Evolutionary conservation across 2,888 invertebrate species (phyloP).

Genomic region (Cephus runcator): DNA sequence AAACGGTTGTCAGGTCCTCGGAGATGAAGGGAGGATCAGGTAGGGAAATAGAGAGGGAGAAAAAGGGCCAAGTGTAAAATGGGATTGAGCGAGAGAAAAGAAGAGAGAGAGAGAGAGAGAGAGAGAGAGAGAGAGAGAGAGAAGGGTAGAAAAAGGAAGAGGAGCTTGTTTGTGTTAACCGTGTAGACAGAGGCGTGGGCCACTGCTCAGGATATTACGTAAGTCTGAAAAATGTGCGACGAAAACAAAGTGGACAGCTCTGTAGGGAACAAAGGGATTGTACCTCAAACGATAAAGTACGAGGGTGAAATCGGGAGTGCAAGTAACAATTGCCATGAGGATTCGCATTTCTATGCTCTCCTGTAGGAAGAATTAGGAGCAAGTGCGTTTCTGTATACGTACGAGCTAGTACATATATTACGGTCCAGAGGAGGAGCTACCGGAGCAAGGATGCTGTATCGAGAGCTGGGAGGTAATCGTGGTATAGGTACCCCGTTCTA

Average conservation of each 20-base stretch:
- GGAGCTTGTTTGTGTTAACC: conserved; percentile 55
- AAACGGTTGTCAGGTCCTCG: neutral
- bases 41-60: neutral
- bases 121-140: conserved; percentile 13
- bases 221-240: conserved; percentile 58
- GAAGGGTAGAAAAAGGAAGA: conserved; percentile 15
- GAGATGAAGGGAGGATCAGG: neutral
- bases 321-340: conserved; percentile 46
- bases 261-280: conserved; percentile 53
- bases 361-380: neutral
- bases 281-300: conserved; percentile 56
- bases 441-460: neutral
- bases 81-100: conserved; percentile 1
- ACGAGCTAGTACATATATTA: neutral
- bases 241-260: conserved; percentile 53
- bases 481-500: neutral
- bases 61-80: too few species aligned
- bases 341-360: neutral
- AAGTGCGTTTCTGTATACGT: neutral
- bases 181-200: conserved; percentile 34
- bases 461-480: neutral
- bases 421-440: neutral
- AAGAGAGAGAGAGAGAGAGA: conserved; percentile 7
- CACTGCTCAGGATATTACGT: conserved; percentile 58
- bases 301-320: conserved; percentile 50